Base-by-base conservation (phyloP, 2,113 vertebrate genomes). In the Tinamus guttatus region DNA sequence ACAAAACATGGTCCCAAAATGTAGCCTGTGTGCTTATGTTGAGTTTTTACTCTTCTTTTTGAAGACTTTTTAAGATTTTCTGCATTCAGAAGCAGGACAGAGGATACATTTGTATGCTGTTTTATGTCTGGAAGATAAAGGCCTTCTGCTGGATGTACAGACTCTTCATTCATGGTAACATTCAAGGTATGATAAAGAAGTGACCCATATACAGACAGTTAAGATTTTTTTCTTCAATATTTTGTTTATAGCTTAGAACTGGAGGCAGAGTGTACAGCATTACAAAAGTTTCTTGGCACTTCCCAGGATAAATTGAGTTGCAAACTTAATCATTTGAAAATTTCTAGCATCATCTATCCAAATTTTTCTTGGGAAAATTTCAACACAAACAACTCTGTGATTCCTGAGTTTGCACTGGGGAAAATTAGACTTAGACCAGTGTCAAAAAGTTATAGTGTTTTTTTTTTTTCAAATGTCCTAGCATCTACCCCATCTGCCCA, bases 41-140 rank as follows among this genome's bases (percentile, higher is more conserved):
- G 49, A 85, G 47, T 65, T 80, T 82, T 91, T 82, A 2, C 11
- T 64, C 5, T 3, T 40, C 24, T 24, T 51, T 67, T 51, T 76
- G 1, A 62, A 89, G 69, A 41, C 67, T 11, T 81, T 71, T 77
- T 1, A 82, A 65, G 28, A 24, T 81, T 81, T 84, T 91, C 59
- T 93, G 60, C 71, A 92, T 91, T 67, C 86, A 88, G 83, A 94
- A 92, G 71, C 49, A 90, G 80, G 90, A 96, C 60, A 83, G 76
- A 91, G 41, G 45, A 64, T 49, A 47, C 18, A 56, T 95, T 94
- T 88, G 36, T 83, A 70, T 70, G 41, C 64, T 83, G 27, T 80
- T 88, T 87, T 83, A 64, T 88, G 40, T 69, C 81, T 74, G 71
- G 30, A 91, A 90, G 94, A 94, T 94, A 90, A 94, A 95, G 93